Evolutionary conservation across 2,113 vertebrate genomes (phyloP).

Genomic region (Notothenia coriiceps): DNA sequence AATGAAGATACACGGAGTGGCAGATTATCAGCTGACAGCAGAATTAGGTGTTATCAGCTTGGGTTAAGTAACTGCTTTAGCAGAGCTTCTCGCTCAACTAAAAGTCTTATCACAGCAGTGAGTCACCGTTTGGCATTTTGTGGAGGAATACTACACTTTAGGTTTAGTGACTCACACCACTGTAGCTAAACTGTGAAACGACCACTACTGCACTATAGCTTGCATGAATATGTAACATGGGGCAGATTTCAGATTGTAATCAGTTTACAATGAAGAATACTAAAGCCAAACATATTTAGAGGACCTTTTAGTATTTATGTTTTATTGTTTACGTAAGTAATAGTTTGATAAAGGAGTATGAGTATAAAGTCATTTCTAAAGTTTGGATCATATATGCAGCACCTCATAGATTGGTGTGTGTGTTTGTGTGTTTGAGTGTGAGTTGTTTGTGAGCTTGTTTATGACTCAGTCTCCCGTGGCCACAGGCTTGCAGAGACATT

Average conservation of each 20-base stretch:
- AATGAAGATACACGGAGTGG: constrained; percentile 5
- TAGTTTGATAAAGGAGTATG: background rate
- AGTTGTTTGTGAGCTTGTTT: constrained; percentile 9
- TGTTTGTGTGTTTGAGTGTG: background rate
- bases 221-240: background rate
- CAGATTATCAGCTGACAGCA: constrained; percentile 13
- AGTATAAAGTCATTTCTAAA: background rate
- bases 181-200: constrained; percentile 29
- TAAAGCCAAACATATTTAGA: background rate
- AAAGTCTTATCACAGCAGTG: constrained; percentile 27
- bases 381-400: background rate
- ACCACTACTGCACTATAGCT: background rate
- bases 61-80: constrained; percentile 4
- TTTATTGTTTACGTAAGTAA: background rate
- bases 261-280: background rate
- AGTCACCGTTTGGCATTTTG: constrained; percentile 48
- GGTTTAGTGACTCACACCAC: constrained; percentile 33
- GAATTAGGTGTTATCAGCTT: constrained; percentile 13
- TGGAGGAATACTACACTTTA: constrained; percentile 25
- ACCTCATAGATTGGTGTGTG: no score
- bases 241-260: background rate
- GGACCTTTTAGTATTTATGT: background rate
- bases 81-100: constrained; percentile 15
- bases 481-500: constrained; percentile 36
- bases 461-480: constrained; percentile 14